Evolutionary conservation across 2,797 vertebrate species (phyloP).

Genomic region (Salmo trutta): DNA sequence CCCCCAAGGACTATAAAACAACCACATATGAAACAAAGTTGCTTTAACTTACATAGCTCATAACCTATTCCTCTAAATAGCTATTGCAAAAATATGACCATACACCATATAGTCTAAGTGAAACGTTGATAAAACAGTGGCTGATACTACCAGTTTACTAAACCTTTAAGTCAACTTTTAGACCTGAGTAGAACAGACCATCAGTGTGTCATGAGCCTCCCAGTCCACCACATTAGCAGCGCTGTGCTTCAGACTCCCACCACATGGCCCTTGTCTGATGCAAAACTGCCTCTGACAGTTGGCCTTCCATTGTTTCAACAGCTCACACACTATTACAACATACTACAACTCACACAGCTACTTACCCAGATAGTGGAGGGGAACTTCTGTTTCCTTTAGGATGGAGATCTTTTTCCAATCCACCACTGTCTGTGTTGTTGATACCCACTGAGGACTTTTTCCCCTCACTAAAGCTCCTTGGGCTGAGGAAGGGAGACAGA

Average conservation of each 20-base stretch:
- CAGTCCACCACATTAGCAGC: not conserved
- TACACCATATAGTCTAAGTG: too few species aligned
- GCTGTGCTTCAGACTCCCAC: not conserved
- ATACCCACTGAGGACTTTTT: slow-evolving; percentile 45
- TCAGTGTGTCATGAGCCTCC: not conserved
- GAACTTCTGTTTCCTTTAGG: slow-evolving; percentile 14
- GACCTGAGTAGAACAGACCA: not conserved
- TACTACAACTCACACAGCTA: slow-evolving; percentile 23
- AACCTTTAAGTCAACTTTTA: not conserved
- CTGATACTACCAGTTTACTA: not conserved
- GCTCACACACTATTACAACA: slow-evolving; percentile 25
- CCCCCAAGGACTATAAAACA: not conserved
- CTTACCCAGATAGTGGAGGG: slow-evolving; percentile 53
- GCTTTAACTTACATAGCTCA: not conserved
- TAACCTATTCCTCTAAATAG: not conserved
- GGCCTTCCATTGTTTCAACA: slow-evolving; percentile 42
- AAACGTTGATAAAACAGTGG: not conserved
- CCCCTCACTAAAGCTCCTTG: slow-evolving; percentile 58
- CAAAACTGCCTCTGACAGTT: slow-evolving; percentile 70
- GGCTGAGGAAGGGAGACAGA: slow-evolving; percentile 10
- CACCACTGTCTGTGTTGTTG: slow-evolving; percentile 38
- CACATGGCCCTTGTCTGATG: slow-evolving; percentile 75
- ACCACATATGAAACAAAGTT: not conserved
- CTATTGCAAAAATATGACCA: not conserved
- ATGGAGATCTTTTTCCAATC: slow-evolving; percentile 1